A percentile compares a stretch with the other conserved stretches of the same genome.
phyloP scores from a whole-genome alignment of 2,888 invertebrate species.

The Apocheima hispidaria region DNA sequence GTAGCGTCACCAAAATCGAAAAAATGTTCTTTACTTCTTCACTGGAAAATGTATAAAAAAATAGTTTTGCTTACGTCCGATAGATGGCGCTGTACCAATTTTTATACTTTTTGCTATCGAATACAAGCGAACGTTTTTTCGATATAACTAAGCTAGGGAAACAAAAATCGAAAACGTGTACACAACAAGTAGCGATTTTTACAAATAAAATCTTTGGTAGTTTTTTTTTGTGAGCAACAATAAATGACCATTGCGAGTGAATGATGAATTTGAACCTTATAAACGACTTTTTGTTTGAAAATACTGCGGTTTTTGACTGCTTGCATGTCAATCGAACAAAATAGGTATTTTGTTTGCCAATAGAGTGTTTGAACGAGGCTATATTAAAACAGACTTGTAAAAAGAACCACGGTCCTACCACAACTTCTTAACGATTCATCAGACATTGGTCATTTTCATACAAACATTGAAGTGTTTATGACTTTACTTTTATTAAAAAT shows the following conservation, averaged over 20 bases:
- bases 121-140: too few relatives aligned
- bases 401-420: neutral
- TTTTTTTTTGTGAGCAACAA: conserved; percentile 84
- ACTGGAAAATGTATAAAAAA: too few relatives aligned
- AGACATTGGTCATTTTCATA: too few relatives aligned
- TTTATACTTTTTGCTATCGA: too few relatives aligned
- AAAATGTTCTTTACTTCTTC: too few relatives aligned
- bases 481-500: too few relatives aligned
- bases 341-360: neutral
- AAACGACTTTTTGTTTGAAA: conserved; percentile 56
- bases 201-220: conserved; percentile 80
- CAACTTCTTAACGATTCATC: neutral
- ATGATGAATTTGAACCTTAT: conserved; percentile 54
- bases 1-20: too few relatives aligned
- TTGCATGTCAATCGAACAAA: neutral
- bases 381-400: neutral
- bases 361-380: neutral
- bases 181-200: conserved; percentile 57
- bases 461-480: too few relatives aligned
- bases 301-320: conserved; percentile 47
- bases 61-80: too few relatives aligned
- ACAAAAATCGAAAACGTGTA: conserved; percentile 15
- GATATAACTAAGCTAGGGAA: too few relatives aligned
- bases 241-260: conserved; percentile 64
- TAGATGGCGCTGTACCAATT: too few relatives aligned